phyloP scores from a whole-genome alignment of 23 tunicate genomes.

The Diplosoma virens region DNA sequence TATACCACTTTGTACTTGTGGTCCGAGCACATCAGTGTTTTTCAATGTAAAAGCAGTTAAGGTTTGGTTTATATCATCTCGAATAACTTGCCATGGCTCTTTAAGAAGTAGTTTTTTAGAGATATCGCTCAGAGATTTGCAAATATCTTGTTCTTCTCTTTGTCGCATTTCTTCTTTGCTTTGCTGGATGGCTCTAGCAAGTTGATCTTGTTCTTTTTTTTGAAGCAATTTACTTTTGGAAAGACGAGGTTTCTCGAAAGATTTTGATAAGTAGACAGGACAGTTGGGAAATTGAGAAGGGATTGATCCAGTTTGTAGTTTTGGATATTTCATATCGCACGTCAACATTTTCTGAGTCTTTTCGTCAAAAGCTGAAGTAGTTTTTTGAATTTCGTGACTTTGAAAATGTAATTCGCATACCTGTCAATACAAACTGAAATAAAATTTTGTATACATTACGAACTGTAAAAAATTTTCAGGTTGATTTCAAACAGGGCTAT shows the following conservation, averaged over 20 bases:
- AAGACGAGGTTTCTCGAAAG: not conserved
- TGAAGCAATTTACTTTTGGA: not conserved
- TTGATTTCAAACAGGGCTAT: too few relatives aligned
- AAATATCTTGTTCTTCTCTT: slow-evolving; percentile 1
- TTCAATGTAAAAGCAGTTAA: not conserved
- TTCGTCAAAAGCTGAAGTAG: slow-evolving; percentile 6
- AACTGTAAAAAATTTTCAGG: too few relatives aligned
- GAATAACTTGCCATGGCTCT: slow-evolving; percentile 10
- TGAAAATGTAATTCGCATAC: slow-evolving; percentile 24
- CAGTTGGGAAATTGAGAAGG: slow-evolving; percentile 27
- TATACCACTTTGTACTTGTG: not conserved
- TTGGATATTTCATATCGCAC: slow-evolving; percentile 4
- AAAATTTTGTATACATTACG: too few relatives aligned
- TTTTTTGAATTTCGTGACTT: not conserved
- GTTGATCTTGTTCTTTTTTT: not conserved
- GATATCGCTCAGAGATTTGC: not conserved
- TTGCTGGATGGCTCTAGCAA: not conserved
- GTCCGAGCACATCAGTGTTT: not conserved
- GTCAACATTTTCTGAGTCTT: not conserved
- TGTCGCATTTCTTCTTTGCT: slow-evolving; percentile 5
- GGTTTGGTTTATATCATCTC: not conserved
- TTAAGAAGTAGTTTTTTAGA: not conserved
- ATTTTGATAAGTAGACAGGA: not conserved
- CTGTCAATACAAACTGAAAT: slow-evolving; percentile 3
- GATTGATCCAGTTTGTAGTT: not conserved